Conservation (phyloP, 2,797 vertebrate species). For the Peromyscus aztecus region DNA sequence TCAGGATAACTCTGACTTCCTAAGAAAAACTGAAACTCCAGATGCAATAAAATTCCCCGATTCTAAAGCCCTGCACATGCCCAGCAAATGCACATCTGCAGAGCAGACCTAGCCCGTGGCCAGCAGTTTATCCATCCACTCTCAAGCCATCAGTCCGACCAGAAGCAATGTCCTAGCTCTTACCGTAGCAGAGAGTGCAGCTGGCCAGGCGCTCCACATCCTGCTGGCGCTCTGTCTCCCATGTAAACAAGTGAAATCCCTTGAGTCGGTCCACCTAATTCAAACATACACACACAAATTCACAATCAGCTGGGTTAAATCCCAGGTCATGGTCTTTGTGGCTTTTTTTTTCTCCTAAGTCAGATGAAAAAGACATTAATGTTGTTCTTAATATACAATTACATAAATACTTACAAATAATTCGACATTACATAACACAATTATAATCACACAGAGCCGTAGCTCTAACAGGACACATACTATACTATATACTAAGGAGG, state of each 20-base stretch:
- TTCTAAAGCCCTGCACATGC: background rate
- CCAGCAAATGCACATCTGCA: constrained; percentile 22
- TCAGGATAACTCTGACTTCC: constrained; percentile 41
- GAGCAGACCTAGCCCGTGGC: background rate
- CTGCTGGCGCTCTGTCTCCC: constrained; percentile 85
- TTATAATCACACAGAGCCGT: background rate
- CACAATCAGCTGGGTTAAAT: background rate
- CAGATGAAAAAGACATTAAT: background rate
- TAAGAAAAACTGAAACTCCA: constrained; percentile 37
- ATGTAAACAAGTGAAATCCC: constrained; percentile 87
- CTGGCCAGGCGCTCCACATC: constrained; percentile 82
- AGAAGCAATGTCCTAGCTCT: constrained; percentile 62
- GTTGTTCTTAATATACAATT: background rate
- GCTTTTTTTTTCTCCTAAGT: background rate
- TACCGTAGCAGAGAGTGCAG: constrained; percentile 93
- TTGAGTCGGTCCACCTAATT: constrained; percentile 89
- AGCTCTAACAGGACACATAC: background rate
- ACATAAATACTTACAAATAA: background rate
- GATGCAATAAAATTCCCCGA: background rate
- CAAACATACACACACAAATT: constrained; percentile 61
- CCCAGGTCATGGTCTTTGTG: background rate
- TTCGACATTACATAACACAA: background rate
- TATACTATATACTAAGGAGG: background rate
- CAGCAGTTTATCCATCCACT: background rate
- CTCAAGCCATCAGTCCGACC: background rate